Base-by-base conservation (phyloP, 1,140 invertebrate species). In the Caenorhabditis remanei region DNA sequence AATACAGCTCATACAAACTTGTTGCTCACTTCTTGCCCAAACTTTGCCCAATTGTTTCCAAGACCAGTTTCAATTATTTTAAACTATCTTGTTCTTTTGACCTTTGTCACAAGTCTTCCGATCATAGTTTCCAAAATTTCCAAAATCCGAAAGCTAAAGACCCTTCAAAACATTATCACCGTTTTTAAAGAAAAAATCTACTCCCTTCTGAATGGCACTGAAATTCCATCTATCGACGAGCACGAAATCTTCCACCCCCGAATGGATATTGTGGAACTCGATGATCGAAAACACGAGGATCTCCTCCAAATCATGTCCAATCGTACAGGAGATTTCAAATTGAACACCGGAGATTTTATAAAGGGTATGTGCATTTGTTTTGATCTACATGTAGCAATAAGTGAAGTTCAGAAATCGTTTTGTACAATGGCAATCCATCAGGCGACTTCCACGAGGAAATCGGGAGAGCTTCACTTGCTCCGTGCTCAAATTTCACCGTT, bases 211-310 rank as follows among this genome's bases (percentile, higher is more conserved):
- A 71, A 71, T 43, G 41, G 41, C 3, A 71, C 65, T 71, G 65
- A 16, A 71, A 71, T 71, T 46, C 65, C 65, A n/a, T 71, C 65
- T 14, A n/a, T 71, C 19, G 65, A 71, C 19, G 65, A 43, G 11
- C 65, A 71, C 46, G 65, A 43, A 5, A 71, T 71, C 11, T 71
- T 71, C n/a, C 65, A 71, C 46, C 65, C 65, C 8, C 14, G 41
- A 46, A 71, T 71, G 65, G 41, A 71, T 71, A 71, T 71, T 71
- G 65, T 71, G 14, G 65, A 71, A 71, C 11, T 71, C 4, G 65
- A 71, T 16, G 19, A 71, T 19, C 14, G 65, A 71, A 71, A 71
- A 71, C 65, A 71, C 19, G 65, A 71, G n/a, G 65, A 71, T 46
- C 41, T 71, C 4, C 14, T 71, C 4, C 65, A 71, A 43, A 71